A percentile compares a stretch with the other conserved stretches of the same genome.
Conservation (phyloP, 1,140 invertebrate genomes). For the Platorchestia sp. region DNA sequence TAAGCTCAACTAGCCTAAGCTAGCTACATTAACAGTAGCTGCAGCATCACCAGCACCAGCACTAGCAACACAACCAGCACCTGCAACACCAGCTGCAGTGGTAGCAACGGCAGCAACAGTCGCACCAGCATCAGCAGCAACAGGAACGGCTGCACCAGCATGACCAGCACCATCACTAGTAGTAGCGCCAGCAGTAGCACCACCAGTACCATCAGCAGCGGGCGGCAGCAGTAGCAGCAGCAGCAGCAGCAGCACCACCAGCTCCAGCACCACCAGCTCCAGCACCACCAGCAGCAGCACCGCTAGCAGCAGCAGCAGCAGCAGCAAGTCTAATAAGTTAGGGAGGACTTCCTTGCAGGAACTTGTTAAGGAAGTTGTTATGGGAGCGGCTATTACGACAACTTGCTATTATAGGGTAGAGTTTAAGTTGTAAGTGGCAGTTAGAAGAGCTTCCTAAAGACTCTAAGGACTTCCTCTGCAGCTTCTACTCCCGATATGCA, state of each 20-base stretch:
- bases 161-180: no score
- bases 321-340: slow-evolving; percentile 51
- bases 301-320: neutral
- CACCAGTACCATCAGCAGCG: neutral
- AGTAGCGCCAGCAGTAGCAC: neutral
- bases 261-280: neutral
- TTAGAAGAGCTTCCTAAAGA: slow-evolving; percentile 53
- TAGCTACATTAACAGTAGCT: no score
- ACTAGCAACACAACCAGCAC: no score
- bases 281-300: no score
- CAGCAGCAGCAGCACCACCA: neutral
- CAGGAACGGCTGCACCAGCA: no score
- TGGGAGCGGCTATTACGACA: slow-evolving; percentile 45
- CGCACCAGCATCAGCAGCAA: no score
- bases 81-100: no score
- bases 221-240: neutral
- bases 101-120: no score
- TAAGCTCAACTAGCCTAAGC: no score
- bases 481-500: neutral
- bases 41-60: no score
- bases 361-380: slow-evolving; percentile 55
- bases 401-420: slow-evolving; percentile 48
- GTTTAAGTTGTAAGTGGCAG: slow-evolving; percentile 55
- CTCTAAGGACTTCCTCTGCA: slow-evolving; percentile 46
- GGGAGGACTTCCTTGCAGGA: slow-evolving; percentile 25